Conservation (phyloP, 1,140 invertebrate genomes). For the Magallana gigas region DNA sequence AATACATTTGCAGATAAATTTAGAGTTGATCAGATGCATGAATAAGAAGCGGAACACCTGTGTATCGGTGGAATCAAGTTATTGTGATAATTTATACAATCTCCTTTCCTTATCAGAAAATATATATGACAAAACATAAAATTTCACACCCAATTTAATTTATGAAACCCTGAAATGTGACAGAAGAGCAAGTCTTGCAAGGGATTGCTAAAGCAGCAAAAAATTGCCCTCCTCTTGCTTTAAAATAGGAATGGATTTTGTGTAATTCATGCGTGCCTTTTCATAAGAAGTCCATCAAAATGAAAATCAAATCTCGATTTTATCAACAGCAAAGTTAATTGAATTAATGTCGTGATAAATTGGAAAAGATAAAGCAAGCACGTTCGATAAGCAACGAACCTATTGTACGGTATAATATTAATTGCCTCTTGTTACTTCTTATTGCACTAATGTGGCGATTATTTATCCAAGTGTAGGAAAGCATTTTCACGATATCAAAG, state of each 20-base stretch:
- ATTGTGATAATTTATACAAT: constrained; percentile 21
- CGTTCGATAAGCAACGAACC: not conserved
- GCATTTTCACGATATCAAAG: constrained; percentile 24
- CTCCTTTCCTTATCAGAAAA: not conserved
- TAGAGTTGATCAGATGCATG: not conserved
- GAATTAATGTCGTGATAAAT: constrained; percentile 27
- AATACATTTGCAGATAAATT: no score
- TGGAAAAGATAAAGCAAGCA: constrained; percentile 21
- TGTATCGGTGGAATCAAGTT: not conserved
- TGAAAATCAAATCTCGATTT: constrained; percentile 31
- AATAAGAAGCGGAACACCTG: not conserved
- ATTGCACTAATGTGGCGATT: not conserved
- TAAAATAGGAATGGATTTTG: not conserved
- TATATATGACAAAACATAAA: not conserved
- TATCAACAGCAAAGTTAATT: constrained; percentile 30
- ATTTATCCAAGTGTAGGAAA: constrained; percentile 15
- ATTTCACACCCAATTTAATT: constrained; percentile 31
- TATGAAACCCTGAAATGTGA: not conserved
- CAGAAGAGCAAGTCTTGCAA: not conserved
- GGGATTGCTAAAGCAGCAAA: not conserved
- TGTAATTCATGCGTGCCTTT: not conserved
- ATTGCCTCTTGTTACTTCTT: constrained; percentile 14
- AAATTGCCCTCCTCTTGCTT: no score
- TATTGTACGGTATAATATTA: constrained; percentile 22
- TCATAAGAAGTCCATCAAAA: constrained; percentile 7